Evolutionary conservation across 2,888 invertebrate genomes (phyloP), one percentile per base, ranked within the genome.

Genomic region (Cheilosia urbana): DNA sequence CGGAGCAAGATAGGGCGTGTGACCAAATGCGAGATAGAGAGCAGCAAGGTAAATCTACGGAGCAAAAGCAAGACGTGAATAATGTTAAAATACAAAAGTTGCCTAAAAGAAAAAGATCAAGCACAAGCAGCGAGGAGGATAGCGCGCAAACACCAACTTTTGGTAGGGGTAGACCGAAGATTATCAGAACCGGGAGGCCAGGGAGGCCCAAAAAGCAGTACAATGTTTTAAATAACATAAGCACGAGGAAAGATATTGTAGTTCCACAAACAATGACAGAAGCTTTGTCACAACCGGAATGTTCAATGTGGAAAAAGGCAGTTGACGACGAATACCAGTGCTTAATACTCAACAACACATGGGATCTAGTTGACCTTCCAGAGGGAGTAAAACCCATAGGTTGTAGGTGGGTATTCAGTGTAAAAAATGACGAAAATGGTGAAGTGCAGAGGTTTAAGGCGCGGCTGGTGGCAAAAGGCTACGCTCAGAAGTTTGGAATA

Each of bases 391-490:
- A 17, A 2, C 49, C 53, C 2, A 45, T 69, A 17, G 51, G 63
- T 21, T 71, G 40, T 37, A 77, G 47, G 37, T 82, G 72, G 75
- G 76, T 76, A 1, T 80, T 63, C 57, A 68, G 34, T 42, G 45
- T 65, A 4, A 84, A 84, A 69, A 42, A 34, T 7, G 57, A 72
- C 30, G 60, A 53, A 24, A 47, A 71, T 13, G 82, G 65, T 13
- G n/a, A 65, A 15, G 24, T 83, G 2, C 65, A 75, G 13, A 72
- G 57, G 30, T 60, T 69, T 68, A 76, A 83, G 68, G 17, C 83
- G 0, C 60, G 83, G 13, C 15, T 87, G 15, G 87, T 87, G 13
- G 87, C 88, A 3, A 87, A 87, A 19, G 87, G 84, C 4, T 88
- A 80, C 42, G 37, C 71, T 3, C 87, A 87, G 24, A 58, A 47